A percentile compares a stretch with the other conserved stretches of the same genome.
Conservation (phyloP, 1,140 invertebrate species). For the Stegodyphus mimosarum region DNA sequence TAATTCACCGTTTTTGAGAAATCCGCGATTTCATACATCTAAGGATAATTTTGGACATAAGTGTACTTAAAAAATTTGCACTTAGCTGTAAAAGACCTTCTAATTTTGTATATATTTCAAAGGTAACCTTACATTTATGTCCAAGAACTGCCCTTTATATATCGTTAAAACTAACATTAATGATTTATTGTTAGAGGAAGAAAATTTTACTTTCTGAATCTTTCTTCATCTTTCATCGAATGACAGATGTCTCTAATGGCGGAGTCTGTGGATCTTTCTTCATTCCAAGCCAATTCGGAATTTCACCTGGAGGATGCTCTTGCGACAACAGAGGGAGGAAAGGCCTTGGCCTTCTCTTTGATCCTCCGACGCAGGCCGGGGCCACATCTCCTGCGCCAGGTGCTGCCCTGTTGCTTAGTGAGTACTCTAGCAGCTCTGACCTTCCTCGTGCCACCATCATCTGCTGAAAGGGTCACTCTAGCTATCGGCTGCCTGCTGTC, state of each 20-base stretch:
- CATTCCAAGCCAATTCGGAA: conserved; percentile 34
- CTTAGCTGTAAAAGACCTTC: too few relatives aligned
- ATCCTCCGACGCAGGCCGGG: conserved; percentile 29
- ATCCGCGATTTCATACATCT: too few relatives aligned
- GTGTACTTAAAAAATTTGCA: too few relatives aligned
- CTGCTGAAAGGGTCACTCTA: conserved; percentile 41
- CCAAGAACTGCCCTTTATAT: too few relatives aligned
- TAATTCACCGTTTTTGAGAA: too few relatives aligned
- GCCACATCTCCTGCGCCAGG: conserved; percentile 29
- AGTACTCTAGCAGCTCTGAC: conserved; percentile 24
- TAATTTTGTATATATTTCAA: too few relatives aligned
- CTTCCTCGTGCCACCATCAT: conserved; percentile 36
- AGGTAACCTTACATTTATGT: too few relatives aligned
- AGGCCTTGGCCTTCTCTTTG: conserved; percentile 33
- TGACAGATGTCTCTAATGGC: conserved; percentile 22
- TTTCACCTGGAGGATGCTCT: conserved; percentile 47
- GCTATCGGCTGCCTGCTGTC: conserved; percentile 40
- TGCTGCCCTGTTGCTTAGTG: conserved; percentile 47
- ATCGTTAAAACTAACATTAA: too few relatives aligned
- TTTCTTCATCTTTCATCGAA: too few relatives aligned
- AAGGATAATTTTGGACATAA: too few relatives aligned
- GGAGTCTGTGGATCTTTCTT: conserved; percentile 23
- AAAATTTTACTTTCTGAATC: too few relatives aligned
- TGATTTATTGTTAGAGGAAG: too few relatives aligned
- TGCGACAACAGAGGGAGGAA: background rate